These are phyloP conservation scores for Condylostylus longicornis DNA, from an alignment of 1,140 invertebrate species.

Conservation along the genomic window DNA sequence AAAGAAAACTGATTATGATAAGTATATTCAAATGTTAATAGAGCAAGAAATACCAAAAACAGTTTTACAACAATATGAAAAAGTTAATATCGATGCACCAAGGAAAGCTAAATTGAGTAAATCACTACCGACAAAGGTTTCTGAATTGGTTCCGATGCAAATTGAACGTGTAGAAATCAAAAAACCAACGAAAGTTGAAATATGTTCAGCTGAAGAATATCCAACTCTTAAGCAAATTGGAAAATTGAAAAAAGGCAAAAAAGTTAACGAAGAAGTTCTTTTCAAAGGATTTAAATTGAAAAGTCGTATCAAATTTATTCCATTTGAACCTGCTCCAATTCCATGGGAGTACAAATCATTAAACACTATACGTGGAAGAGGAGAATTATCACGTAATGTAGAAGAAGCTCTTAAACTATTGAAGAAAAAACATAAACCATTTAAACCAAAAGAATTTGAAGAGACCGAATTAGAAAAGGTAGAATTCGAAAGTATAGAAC, in stretches of 20 bases:
- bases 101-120: conserved; percentile 20
- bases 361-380: conserved; percentile 14
- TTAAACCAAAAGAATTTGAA: conserved; percentile 14
- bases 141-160: conserved; percentile 23
- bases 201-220: conserved; percentile 13
- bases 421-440: conserved; percentile 21
- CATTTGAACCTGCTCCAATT: conserved; percentile 23
- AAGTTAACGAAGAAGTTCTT: conserved; percentile 27
- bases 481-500: conserved; percentile 16
- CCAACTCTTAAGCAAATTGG: conserved; percentile 17
- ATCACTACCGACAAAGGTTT: conserved; percentile 14
- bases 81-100: conserved; percentile 23
- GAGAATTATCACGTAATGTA: conserved; percentile 26
- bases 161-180: conserved; percentile 24
- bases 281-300: conserved; percentile 26
- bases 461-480: conserved; percentile 17
- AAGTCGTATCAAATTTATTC: conserved; percentile 24
- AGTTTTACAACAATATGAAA: conserved; percentile 23
- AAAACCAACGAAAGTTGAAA: conserved; percentile 4
- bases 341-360: conserved; percentile 17
- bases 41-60: conserved; percentile 31
- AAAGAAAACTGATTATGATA: conserved; percentile 18
- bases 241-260: conserved; percentile 26
- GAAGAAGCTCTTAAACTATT: conserved; percentile 22
- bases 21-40: conserved; percentile 23